Conservation (phyloP, 2,797 vertebrate genomes). For the Columba guinea region DNA sequence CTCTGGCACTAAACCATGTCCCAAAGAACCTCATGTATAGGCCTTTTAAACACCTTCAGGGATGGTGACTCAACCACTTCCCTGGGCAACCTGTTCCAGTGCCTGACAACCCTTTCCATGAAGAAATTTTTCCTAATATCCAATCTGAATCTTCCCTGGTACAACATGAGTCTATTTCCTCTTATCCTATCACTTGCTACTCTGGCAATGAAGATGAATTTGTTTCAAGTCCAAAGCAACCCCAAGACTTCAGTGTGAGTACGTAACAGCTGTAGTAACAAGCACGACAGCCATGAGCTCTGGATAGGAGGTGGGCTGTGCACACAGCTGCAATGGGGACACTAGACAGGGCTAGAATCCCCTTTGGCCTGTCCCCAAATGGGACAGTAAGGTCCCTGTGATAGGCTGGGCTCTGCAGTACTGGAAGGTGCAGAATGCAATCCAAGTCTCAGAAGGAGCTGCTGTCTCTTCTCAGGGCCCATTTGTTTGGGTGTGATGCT, state of each 20-base stretch:
- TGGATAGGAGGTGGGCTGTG: background rate
- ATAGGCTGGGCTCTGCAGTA: background rate
- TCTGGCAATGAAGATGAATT: background rate
- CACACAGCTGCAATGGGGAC: background rate
- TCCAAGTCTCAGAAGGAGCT: background rate
- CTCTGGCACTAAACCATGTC: no score
- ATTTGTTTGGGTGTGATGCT: background rate
- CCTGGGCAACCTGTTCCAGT: no score
- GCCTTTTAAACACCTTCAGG: no score
- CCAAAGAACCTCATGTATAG: no score
- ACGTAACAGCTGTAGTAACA: background rate
- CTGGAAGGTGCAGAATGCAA: background rate
- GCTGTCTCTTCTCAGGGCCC: background rate
- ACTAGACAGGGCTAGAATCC: background rate
- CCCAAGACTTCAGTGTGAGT: background rate
- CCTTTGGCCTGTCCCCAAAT: background rate
- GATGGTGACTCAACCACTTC: no score
- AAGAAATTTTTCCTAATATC: no score
- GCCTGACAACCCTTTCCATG: no score
- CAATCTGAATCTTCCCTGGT: no score
- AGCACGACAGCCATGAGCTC: accelerated
- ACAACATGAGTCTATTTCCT: no score
- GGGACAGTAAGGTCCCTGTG: background rate
- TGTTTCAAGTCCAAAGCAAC: background rate
- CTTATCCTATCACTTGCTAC: no score